Percentiles rank a stretch among this genome's conserved stretches.
Evolutionary conservation across 2,113 vertebrate species (phyloP).

Genomic region (Apteryx owenii): DNA sequence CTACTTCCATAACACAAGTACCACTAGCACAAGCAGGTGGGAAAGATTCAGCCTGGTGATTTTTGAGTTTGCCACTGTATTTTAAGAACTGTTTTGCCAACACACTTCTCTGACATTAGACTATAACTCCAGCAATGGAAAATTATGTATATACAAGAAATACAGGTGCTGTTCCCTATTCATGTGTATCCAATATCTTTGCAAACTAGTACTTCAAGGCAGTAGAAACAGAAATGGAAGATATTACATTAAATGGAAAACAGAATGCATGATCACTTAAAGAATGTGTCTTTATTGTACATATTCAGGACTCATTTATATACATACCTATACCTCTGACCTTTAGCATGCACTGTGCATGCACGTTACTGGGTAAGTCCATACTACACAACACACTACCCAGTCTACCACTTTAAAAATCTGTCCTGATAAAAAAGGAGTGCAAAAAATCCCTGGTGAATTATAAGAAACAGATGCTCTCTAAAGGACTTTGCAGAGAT

Average conservation of each 20-base stretch:
- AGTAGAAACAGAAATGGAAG: background rate
- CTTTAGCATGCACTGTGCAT: accelerated
- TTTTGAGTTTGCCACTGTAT: background rate
- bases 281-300: background rate
- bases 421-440: background rate
- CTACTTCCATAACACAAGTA: background rate
- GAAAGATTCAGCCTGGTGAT: background rate
- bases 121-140: background rate
- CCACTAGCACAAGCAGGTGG: background rate
- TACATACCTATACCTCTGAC: background rate
- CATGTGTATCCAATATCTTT: background rate
- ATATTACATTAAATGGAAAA: background rate
- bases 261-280: background rate
- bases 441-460: background rate
- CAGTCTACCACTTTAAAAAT: background rate
- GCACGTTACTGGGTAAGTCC: background rate
- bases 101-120: background rate
- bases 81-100: slow-evolving; percentile 4
- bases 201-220: accelerated
- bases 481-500: background rate
- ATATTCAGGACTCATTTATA: background rate
- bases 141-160: background rate
- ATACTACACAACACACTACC: background rate
- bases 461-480: background rate
- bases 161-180: background rate